Evolutionary conservation across 2,797 vertebrate genomes (phyloP), one percentile per base, ranked within the genome.

Genomic region (Danio aesculapii): DNA sequence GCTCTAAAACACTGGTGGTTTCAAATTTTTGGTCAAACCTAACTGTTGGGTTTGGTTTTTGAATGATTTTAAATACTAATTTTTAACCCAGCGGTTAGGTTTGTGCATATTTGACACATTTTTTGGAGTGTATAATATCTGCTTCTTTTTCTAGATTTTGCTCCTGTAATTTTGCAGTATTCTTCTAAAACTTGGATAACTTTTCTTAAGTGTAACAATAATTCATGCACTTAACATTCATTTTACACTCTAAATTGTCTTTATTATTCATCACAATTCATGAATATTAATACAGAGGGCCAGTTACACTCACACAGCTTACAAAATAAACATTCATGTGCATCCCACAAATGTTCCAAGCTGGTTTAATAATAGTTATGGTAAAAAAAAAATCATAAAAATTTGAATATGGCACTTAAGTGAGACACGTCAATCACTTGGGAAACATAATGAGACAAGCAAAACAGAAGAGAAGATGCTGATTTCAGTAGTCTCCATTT

Each of bases 401-500:
- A 13, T 30, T 63, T 59, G 69, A 8, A 52, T n/a, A 53, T 4
- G 10, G 17, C 17, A 46, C 64, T 47, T 47, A 13, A 57, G 59
- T 14, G 11, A 62, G 72, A 79, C 1, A 55, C 61, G 53, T 0
- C 12, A 2, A n/a, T 30, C 74, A 79, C 77, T 46, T 7, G 63
- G 41, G 69, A 81, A 78, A 82, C 30, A 64, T 74, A 75, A 83
- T 52, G 74, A 80, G 17, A 69, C 82, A 77, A 78, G 17, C 49
- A 68, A 39, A 81, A 77, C 75, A 68, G 67, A 86, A 76, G 61
- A 71, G 73, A 64, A 83, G 69, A 79, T 82, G 86, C 85, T 88
- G 87, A 91, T 63, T 79, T 9, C 0, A 81, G 73, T 66, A 59
- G 50, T 90, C 87, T 86, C 70, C 59, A 79, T 63, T 73, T 70